Conservation (phyloP, 2,888 invertebrate species). For the Mythimna vitellina region DNA sequence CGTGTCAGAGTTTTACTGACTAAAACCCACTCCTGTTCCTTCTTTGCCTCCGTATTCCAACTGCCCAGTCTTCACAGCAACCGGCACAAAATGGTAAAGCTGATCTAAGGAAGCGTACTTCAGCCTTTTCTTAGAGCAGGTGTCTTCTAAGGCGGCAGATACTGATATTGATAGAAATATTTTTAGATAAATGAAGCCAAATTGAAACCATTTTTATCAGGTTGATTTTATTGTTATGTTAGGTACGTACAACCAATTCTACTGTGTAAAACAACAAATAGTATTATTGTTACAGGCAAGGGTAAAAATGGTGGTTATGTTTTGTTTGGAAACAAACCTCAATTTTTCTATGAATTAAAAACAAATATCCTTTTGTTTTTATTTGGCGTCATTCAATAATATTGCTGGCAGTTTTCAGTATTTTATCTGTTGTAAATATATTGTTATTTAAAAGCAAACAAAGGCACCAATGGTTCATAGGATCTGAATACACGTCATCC, state of each 20-base stretch:
- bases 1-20: too few species aligned
- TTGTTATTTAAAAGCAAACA: conserved; percentile 1
- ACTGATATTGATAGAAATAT: neutral
- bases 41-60: too few species aligned
- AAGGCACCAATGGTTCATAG: too few species aligned
- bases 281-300: neutral
- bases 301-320: neutral
- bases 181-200: neutral
- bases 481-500: too few species aligned
- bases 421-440: neutral
- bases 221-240: neutral
- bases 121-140: too few species aligned
- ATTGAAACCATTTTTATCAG: neutral
- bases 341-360: conserved; percentile 2
- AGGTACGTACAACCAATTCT: neutral
- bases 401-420: neutral
- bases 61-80: too few species aligned
- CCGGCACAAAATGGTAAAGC: too few species aligned
- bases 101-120: too few species aligned
- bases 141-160: too few species aligned
- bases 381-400: neutral
- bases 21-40: too few species aligned
- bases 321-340: conserved; percentile 22
- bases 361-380: conserved; percentile 8
- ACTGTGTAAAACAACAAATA: neutral